Conservation (phyloP, 1,140 invertebrate species). For the Lepidurus arcticus region DNA sequence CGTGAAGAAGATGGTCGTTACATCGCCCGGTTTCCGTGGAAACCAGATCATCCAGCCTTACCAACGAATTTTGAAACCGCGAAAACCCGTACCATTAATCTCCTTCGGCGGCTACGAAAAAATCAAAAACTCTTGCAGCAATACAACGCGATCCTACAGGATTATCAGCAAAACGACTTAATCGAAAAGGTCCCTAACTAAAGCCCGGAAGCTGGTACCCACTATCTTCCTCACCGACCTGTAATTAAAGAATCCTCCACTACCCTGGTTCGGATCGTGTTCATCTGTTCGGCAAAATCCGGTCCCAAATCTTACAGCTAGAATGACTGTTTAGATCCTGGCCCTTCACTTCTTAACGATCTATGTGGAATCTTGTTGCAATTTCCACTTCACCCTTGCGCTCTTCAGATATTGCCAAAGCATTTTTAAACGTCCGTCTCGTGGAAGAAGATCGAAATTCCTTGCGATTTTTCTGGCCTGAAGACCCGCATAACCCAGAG, state of each 20-base stretch:
- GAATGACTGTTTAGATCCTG: too few species aligned
- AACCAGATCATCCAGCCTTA: not conserved
- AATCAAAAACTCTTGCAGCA: slow-evolving; percentile 11
- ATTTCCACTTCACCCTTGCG: too few species aligned
- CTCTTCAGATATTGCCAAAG: too few species aligned
- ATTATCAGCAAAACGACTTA: slow-evolving; percentile 7
- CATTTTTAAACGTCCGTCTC: too few species aligned
- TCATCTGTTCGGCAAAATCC: too few species aligned
- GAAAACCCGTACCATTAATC: not conserved
- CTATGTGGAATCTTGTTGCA: too few species aligned
- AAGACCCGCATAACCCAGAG: too few species aligned
- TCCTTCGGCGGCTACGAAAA: not conserved
- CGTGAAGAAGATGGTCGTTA: not conserved
- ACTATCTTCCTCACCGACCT: slow-evolving; percentile 38
- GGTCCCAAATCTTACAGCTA: too few species aligned
- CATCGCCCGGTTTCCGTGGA: slow-evolving; percentile 17
- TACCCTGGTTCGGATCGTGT: too few species aligned
- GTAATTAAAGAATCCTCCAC: slow-evolving; percentile 38
- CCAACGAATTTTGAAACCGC: slow-evolving; percentile 23
- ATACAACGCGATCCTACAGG: slow-evolving; percentile 24
- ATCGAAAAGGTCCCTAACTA: not conserved
- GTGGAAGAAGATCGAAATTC: too few species aligned
- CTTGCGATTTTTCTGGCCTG: too few species aligned
- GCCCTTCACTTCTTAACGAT: too few species aligned
- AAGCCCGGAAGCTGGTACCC: not conserved